These are phyloP conservation scores for Chelmon rostratus DNA, from an alignment of 2,797 vertebrate species.

Conservation along the genomic window DNA sequence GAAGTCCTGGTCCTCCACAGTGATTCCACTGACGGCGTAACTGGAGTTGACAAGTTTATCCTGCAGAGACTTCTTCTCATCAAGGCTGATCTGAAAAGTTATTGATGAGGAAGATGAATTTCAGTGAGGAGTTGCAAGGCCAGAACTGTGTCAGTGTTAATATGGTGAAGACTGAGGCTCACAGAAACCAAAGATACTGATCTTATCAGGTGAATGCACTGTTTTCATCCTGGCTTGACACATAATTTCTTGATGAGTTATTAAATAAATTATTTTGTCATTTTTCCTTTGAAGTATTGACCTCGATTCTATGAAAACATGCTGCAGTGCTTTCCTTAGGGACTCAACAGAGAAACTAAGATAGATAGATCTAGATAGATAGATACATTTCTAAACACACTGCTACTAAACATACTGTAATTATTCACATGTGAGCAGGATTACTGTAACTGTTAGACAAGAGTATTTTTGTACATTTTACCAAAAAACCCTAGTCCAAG, in stretches of 20 bases:
- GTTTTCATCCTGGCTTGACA: slow-evolving; percentile 6
- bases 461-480: not conserved
- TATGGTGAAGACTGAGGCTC: slow-evolving; percentile 1
- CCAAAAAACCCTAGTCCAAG: too few species aligned
- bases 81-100: slow-evolving; percentile 85
- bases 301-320: not conserved
- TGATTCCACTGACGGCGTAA: slow-evolving; percentile 73
- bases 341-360: too few species aligned
- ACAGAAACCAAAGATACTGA: slow-evolving; percentile 22
- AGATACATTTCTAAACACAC: not conserved
- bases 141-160: slow-evolving; percentile 32
- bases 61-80: slow-evolving; percentile 85
- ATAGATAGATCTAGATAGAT: too few species aligned
- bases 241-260: slow-evolving; percentile 20
- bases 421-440: not conserved
- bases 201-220: not conserved
- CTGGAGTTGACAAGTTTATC: slow-evolving; percentile 88
- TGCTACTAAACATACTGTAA: not conserved
- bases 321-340: not conserved
- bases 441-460: too few species aligned
- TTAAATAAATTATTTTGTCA: not conserved
- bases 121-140: slow-evolving; percentile 31
- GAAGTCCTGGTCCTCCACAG: slow-evolving; percentile 84
- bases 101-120: slow-evolving; percentile 43
- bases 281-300: not conserved